phyloP scores from a whole-genome alignment of 2,113 vertebrate species.

The Chlorodrepanis virens region DNA sequence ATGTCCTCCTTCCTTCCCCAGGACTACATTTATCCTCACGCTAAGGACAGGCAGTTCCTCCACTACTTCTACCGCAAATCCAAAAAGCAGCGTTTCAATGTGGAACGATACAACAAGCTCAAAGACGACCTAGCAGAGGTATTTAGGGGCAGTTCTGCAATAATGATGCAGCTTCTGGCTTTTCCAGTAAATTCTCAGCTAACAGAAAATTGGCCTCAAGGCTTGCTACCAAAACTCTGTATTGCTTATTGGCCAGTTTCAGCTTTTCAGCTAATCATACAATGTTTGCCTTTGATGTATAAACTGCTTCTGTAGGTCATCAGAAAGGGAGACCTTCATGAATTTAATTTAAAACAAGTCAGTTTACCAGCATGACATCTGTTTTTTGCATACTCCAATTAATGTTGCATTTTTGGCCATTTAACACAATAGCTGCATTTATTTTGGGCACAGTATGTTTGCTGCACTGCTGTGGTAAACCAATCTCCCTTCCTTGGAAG shows the following conservation, averaged over 20 bases:
- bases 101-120: conserved; percentile 85
- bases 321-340: not conserved
- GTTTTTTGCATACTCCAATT: not conserved
- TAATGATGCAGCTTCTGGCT: not conserved
- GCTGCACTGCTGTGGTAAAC: not conserved
- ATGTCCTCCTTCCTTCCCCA: conserved; percentile 47
- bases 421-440: not conserved
- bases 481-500: not conserved
- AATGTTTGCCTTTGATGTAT: not conserved
- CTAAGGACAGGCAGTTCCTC: conserved; percentile 86
- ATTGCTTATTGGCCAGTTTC: not conserved
- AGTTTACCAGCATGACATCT: not conserved
- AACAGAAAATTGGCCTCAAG: not conserved
- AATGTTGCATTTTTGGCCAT: not conserved
- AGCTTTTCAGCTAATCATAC: not conserved
- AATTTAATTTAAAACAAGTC: not conserved
- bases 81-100: conserved; percentile 78
- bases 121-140: conserved; percentile 87
- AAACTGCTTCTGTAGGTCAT: not conserved
- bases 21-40: conserved; percentile 87
- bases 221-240: not conserved
- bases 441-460: not conserved
- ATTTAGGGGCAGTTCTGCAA: not conserved
- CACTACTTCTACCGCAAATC: conserved; percentile 85
- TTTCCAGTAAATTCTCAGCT: not conserved